Percentiles rank a stretch among this genome's conserved stretches.
Conservation (phyloP, 2,113 vertebrate species). For the Mastomys coucha region DNA sequence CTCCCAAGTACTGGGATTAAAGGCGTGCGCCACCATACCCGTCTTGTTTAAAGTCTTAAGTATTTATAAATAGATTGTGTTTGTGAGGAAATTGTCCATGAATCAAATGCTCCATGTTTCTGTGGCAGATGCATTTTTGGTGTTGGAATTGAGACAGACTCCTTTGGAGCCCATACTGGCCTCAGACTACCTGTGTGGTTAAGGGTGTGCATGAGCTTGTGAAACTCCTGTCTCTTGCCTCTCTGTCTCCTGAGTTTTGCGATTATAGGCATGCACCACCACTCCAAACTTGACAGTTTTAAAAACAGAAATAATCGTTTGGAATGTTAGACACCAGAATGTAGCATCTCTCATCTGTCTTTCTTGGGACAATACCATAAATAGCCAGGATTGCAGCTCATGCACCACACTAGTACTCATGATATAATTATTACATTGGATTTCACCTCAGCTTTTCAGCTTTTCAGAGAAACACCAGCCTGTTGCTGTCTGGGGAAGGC, state of each 20-base stretch:
- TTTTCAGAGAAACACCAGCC: constrained; percentile 50
- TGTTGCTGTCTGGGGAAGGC: constrained; percentile 21
- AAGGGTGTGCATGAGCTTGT: not conserved
- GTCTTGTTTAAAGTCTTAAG: not conserved
- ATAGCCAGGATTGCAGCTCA: constrained; percentile 62
- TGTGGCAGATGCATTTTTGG: not conserved
- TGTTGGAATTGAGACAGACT: not conserved
- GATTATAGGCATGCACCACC: not conserved
- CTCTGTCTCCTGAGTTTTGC: not conserved
- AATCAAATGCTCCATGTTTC: not conserved
- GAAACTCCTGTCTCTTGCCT: not conserved
- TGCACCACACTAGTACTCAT: constrained; percentile 45
- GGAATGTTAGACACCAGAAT: constrained; percentile 54
- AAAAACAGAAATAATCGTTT: constrained; percentile 45
- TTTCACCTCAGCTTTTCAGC: constrained; percentile 15
- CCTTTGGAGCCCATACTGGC: not conserved
- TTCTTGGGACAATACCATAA: constrained; percentile 73
- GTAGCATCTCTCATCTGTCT: constrained; percentile 19
- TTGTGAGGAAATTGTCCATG: not conserved
- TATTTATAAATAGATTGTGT: constrained; percentile 8
- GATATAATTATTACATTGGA: constrained; percentile 62
- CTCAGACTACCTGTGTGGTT: not conserved
- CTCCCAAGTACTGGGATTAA: too few relatives aligned
- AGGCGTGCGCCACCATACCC: too few relatives aligned
- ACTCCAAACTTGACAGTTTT: not conserved